phyloP scores from a whole-genome alignment of 2,888 invertebrate genomes.

The Idaea biselata region DNA sequence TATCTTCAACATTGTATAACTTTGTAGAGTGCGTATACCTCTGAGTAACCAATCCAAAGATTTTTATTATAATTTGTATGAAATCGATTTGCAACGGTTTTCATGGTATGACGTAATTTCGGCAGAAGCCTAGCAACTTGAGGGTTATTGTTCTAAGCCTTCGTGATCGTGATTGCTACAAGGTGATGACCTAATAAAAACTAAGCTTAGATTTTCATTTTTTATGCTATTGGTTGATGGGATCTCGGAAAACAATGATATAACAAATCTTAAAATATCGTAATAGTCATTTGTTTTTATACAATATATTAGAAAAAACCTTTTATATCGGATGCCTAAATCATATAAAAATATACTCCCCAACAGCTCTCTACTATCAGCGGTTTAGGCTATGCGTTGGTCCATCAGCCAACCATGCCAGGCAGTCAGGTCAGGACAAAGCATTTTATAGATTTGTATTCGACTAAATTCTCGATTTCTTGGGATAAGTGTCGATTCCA shows the following conservation, averaged over 20 bases:
- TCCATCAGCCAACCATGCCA: too few relatives aligned
- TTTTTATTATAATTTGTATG: slow-evolving; percentile 27
- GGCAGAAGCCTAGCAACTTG: slow-evolving; percentile 31
- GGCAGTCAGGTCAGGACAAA: too few relatives aligned
- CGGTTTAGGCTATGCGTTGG: too few relatives aligned
- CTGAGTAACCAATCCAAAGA: slow-evolving; percentile 7
- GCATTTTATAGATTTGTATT: too few relatives aligned
- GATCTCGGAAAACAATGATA: neutral
- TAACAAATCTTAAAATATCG: neutral
- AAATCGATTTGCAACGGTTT: slow-evolving; percentile 59
- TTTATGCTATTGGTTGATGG: neutral
- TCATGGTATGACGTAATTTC: slow-evolving; percentile 53
- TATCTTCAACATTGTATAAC: neutral
- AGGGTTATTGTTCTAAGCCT: slow-evolving; percentile 41
- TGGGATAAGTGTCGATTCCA: too few relatives aligned
- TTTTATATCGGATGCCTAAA: too few relatives aligned
- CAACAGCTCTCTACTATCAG: too few relatives aligned
- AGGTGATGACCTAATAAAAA: slow-evolving; percentile 43
- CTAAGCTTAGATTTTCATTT: slow-evolving; percentile 5
- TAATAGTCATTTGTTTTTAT: neutral
- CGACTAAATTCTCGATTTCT: too few relatives aligned
- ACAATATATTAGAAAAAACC: too few relatives aligned
- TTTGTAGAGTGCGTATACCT: neutral
- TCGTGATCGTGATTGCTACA: slow-evolving; percentile 27
- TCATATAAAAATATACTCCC: too few relatives aligned